phyloP scores from a whole-genome alignment of 1,140 invertebrate species.

The Rhopalosiphum padi region DNA sequence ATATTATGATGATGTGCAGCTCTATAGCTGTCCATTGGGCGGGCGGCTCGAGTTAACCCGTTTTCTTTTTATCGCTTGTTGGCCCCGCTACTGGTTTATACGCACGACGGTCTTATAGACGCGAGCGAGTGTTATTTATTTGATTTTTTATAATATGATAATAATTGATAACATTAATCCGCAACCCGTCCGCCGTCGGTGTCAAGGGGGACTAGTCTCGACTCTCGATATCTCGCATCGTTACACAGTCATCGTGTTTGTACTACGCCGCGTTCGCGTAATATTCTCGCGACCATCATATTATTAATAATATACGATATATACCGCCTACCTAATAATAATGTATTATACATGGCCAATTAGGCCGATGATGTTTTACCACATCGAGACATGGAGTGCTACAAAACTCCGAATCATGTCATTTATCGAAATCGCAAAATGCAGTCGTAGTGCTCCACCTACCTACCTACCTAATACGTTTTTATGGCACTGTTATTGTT shows the following conservation, averaged over 20 bases:
- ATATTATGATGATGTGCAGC: neutral
- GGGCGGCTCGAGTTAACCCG: slow-evolving; percentile 19
- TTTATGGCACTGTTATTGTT: neutral
- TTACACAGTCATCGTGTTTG: neutral
- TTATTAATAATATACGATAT: neutral
- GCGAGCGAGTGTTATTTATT: neutral
- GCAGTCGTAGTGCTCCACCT: neutral
- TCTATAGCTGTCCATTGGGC: neutral
- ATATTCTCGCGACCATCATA: neutral
- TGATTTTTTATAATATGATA: neutral
- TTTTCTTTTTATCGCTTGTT: neutral
- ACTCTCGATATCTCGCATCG: slow-evolving; percentile 28
- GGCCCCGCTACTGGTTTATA: neutral
- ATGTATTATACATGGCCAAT: neutral
- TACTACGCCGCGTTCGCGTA: neutral
- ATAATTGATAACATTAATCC: neutral
- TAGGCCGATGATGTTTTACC: neutral
- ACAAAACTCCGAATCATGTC: neutral
- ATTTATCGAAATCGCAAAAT: neutral
- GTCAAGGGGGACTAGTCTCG: slow-evolving; percentile 48
- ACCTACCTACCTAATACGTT: neutral
- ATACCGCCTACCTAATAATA: neutral
- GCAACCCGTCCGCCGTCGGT: slow-evolving; percentile 5
- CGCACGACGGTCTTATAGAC: neutral
- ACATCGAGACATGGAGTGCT: neutral